Base-by-base conservation (phyloP, 1,140 invertebrate species). In the Acromyrmex heyeri region DNA sequence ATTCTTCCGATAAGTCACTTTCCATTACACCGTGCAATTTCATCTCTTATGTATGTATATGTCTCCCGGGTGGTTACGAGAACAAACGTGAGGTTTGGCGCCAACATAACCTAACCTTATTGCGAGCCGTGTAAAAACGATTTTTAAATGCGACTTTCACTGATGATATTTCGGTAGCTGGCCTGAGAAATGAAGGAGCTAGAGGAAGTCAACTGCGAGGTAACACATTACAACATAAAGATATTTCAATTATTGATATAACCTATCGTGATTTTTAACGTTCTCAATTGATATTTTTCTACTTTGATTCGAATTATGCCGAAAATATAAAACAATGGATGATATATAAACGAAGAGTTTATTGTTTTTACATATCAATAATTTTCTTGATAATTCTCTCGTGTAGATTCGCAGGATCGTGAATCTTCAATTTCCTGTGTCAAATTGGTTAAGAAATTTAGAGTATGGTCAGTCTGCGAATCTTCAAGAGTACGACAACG, bases 161-260 rank as follows among this genome's bases (percentile, higher is more conserved):
- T 5, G 27, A 21, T 18, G 57, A n/a, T 77, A 73, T 75, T 82
- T 70, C 75, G 79, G 81, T 87, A 87, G 61, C 73, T 62, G 21
- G 16, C 27, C 70, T 64, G 57, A 91, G 87, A 89, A 38, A 94
- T 94, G 93, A 94, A 88, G 62, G 92, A 94, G 69, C n/a, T 94
- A 55, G 92, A 93, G 59, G 93, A 94, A 65, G 90, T 91, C 8
- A 92, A 90, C 55, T 94, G 93, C 76, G 93, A 94, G 90, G 93
- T 93, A 90, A 91, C n/a, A 27, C 6, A 7, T 8, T 24, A 55
- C 10, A 8, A 50, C 57, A 61, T 44, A 8, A 18, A 48, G 8
- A 65, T 38, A 65, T 61, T 27, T 27, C 3, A 44, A 21, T 64
- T 30, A 3, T 34, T 72, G n/a, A 21, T n/a, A 30, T 27, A 34